These are phyloP conservation scores for Gadopsis bispinosus DNA, from an alignment of 2,797 vertebrate genomes.

Conservation along the genomic window DNA sequence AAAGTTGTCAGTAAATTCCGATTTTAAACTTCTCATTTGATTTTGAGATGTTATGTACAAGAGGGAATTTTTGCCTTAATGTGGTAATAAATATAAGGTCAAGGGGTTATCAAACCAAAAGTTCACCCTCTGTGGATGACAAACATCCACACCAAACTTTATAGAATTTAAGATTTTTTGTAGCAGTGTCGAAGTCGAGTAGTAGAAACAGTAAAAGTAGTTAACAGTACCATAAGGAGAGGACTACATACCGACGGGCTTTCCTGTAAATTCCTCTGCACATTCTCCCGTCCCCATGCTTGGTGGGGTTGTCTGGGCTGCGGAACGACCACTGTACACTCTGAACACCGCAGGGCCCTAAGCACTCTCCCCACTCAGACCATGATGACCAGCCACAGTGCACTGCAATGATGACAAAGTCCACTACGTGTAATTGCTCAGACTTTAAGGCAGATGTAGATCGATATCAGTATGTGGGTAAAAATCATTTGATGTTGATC, in stretches of 20 bases:
- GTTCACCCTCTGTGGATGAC: not conserved
- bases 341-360: slow-evolving; percentile 90
- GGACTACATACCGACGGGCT: slow-evolving; percentile 86
- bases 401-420: slow-evolving; percentile 76
- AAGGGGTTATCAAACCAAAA: not conserved
- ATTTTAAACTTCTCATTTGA: too few relatives aligned
- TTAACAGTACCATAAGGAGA: not conserved
- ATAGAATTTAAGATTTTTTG: too few relatives aligned
- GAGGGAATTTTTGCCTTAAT: not conserved
- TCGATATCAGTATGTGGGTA: not conserved
- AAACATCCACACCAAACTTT: too few relatives aligned
- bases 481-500: not conserved
- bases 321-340: slow-evolving; percentile 96
- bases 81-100: not conserved
- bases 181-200: not conserved
- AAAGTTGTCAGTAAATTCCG: too few relatives aligned
- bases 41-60: not conserved
- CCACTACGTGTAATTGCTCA: not conserved
- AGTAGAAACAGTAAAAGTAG: not conserved
- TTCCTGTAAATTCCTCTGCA: slow-evolving; percentile 93
- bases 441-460: not conserved
- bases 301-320: slow-evolving; percentile 90
- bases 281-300: slow-evolving; percentile 80
- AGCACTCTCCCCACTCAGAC: slow-evolving; percentile 92
- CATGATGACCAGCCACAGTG: slow-evolving; percentile 93